A percentile compares a stretch with the other conserved stretches of the same genome.
phyloP scores from a whole-genome alignment of 2,113 vertebrate genomes.

The Rhinopomastus cyanomelas region DNA sequence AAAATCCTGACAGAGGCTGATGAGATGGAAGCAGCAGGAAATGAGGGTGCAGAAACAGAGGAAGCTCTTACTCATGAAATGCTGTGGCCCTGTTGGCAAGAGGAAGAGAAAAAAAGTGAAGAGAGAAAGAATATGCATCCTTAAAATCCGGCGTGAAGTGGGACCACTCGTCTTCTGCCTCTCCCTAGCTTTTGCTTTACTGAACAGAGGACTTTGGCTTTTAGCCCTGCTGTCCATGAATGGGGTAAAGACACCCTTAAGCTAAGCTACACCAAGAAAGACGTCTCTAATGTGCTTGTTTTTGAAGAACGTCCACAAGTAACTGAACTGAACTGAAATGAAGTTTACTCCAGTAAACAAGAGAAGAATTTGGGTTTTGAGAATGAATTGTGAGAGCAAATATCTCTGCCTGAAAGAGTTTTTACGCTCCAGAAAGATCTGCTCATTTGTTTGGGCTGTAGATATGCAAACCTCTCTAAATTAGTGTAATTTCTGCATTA shows the following conservation, averaged over 20 bases:
- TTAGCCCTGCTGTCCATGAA: not conserved
- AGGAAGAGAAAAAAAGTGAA: not conserved
- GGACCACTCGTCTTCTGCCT: not conserved
- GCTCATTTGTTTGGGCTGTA: not conserved
- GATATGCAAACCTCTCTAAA: not conserved
- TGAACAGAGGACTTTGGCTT: not conserved
- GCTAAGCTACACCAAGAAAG: not conserved
- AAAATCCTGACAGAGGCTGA: not conserved
- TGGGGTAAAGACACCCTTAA: not conserved
- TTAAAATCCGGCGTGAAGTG: not conserved
- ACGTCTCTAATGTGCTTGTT: not conserved
- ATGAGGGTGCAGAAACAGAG: slow-evolving; percentile 29
- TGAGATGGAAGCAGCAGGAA: slow-evolving; percentile 5
- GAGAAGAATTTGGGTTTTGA: not conserved
- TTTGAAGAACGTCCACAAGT: not conserved
- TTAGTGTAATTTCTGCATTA: not conserved
- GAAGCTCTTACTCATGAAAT: slow-evolving; percentile 11
- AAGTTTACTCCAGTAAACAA: slow-evolving; percentile 15
- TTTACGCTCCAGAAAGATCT: slow-evolving; percentile 40
- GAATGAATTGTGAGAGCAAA: slow-evolving; percentile 1
- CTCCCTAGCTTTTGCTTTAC: not conserved
- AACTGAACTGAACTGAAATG: slow-evolving; percentile 31
- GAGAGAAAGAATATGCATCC: not conserved
- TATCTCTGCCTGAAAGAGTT: not conserved
- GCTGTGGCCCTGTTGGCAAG: not conserved